Evolutionary conservation across 2,113 vertebrate genomes (phyloP), one percentile per base, ranked within the genome.

Genomic region (Gnathonemus echidnorhynchus): DNA sequence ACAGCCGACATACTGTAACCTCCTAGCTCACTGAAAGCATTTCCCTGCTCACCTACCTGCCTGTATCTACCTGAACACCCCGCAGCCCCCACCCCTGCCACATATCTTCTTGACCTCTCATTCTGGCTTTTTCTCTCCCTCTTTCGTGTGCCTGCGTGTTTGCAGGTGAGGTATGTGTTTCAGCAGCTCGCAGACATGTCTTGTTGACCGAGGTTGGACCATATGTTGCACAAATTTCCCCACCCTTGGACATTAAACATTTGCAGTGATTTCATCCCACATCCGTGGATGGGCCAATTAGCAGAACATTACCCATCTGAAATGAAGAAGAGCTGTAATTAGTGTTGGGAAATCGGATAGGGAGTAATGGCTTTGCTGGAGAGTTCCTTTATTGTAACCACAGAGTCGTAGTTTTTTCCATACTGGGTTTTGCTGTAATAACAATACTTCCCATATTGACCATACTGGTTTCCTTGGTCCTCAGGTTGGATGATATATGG

Each of bases 101-200:
- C 53, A 56, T 56, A 21, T 93, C 74, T 7, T 90, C 39, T 86
- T 83, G 89, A 86, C 49, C 66, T 70, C 42, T 58, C 56, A 3
- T 42, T 91, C 90, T 90, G 93, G 31, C 94, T 88, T 92, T 56
- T 91, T 96, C 91, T 96, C 90, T 94, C 92, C 93, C 77, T 94
- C 92, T 95, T 92, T 95, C 92, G 92, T 92, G 91, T 92, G n/a
- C 94, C 90, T 93, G 96, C 95, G 94, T 95, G 96, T 91, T 94
- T 95, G 95, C 97, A 98, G 92, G 97, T 98, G 97, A 98, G 98
- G 98, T 95, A 93, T 96, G 97, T 97, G 98, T 93, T 98, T 97
- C 88, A 99, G 97, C 93, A 93, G 95, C 92, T 93, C 92, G 93
- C 90, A 93, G 93, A 93, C 94, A 93, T 95, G 92, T 92, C 94